Conservation (phyloP, 1,140 invertebrate species). For the Harlomillsia oculata region DNA sequence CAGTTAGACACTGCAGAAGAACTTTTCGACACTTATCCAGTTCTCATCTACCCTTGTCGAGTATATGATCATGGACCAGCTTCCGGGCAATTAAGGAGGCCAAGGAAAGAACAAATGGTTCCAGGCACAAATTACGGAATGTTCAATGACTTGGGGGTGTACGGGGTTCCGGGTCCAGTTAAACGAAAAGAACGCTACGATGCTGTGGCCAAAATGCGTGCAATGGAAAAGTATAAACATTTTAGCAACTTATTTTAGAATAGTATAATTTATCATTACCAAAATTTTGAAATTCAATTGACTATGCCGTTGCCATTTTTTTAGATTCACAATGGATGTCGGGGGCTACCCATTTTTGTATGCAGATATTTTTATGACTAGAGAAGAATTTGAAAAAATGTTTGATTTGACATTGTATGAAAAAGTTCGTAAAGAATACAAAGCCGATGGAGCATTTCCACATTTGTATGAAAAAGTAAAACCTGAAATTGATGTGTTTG, state of each 20-base stretch:
- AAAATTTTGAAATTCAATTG: neutral
- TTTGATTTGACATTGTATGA: conserved; percentile 48
- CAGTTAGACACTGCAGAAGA: conserved; percentile 46
- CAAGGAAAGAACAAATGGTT: conserved; percentile 42
- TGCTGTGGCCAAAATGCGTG: conserved; percentile 45
- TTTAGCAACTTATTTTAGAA: too few relatives aligned
- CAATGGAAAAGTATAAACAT: conserved; percentile 48
- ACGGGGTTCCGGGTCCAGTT: conserved; percentile 49
- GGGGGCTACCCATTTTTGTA: conserved; percentile 53
- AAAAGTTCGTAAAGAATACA: conserved; percentile 44
- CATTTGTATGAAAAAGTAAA: conserved; percentile 51
- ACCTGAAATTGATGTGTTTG: conserved; percentile 58
- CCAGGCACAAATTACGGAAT: conserved; percentile 44
- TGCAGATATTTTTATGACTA: conserved; percentile 55
- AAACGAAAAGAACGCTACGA: conserved; percentile 45
- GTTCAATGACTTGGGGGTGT: conserved; percentile 43
- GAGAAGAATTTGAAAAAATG: conserved; percentile 50
- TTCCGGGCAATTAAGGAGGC: conserved; percentile 42
- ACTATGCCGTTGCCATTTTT: neutral
- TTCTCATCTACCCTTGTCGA: conserved; percentile 49
- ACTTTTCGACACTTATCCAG: conserved; percentile 47
- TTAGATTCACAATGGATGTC: conserved; percentile 46
- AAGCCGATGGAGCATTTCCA: conserved; percentile 46
- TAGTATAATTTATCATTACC: too few relatives aligned
- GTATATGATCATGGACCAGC: conserved; percentile 45